Percentiles rank a stretch among this genome's conserved stretches.
phyloP scores from a whole-genome alignment of 2,113 vertebrate species.

The Podarcis muralis region DNA sequence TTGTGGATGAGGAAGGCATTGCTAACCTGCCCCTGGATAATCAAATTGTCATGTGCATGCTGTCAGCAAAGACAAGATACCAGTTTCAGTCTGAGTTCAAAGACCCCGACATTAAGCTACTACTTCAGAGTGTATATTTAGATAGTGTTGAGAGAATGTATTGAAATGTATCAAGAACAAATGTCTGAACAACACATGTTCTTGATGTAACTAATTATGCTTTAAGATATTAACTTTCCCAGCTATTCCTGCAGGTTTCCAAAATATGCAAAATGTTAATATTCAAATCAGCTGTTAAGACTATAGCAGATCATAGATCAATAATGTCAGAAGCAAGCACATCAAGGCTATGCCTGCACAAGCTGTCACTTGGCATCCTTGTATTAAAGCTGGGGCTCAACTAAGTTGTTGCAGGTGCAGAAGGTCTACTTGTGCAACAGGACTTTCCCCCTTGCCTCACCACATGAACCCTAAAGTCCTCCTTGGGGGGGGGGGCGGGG shows the following conservation, averaged over 20 bases:
- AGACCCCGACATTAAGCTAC: constrained; percentile 49
- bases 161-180: constrained; percentile 28
- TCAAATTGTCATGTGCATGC: constrained; percentile 17
- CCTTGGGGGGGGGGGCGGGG: too few species aligned
- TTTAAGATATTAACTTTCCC: neutral
- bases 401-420: too few species aligned
- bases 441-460: too few species aligned
- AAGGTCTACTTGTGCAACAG: too few species aligned
- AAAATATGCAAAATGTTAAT: neutral
- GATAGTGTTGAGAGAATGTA: constrained; percentile 49
- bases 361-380: neutral
- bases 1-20: constrained; percentile 13
- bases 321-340: neutral
- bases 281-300: neutral
- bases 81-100: constrained; percentile 45
- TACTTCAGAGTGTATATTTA: constrained; percentile 50
- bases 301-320: neutral
- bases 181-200: neutral
- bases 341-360: neutral
- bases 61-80: constrained; percentile 45
- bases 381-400: neutral
- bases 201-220: constrained; percentile 20
- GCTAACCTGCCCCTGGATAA: neutral
- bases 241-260: neutral
- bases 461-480: too few species aligned